phyloP scores from a whole-genome alignment of 2,113 vertebrate genomes.

The Trematomus loennbergii region DNA sequence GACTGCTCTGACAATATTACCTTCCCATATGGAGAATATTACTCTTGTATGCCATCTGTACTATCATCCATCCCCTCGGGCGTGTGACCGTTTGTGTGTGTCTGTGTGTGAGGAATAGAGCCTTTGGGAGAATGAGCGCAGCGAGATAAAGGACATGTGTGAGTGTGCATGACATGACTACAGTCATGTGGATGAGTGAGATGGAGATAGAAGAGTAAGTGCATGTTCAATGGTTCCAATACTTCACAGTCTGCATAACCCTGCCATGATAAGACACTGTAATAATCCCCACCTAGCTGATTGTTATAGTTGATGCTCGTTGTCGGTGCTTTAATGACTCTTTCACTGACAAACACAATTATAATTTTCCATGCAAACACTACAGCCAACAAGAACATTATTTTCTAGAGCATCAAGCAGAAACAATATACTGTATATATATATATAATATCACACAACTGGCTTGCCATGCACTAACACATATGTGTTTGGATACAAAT shows the following conservation, averaged over 20 bases:
- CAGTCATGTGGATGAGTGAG: constrained; percentile 43
- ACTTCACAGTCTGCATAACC: constrained; percentile 40
- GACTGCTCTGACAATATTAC: constrained; percentile 75
- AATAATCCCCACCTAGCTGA: constrained; percentile 37
- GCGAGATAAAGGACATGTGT: constrained; percentile 12
- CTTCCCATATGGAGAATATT: constrained; percentile 80
- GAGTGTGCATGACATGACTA: constrained; percentile 35
- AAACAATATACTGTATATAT: background rate
- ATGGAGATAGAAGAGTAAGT: constrained; percentile 26
- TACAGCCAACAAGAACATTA: background rate
- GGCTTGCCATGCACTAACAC: no score
- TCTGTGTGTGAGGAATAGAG: constrained; percentile 43
- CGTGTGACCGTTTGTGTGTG: constrained; percentile 48
- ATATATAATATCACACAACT: no score
- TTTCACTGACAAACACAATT: constrained; percentile 28
- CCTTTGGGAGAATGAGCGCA: constrained; percentile 61
- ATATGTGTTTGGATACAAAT: background rate
- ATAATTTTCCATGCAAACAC: constrained; percentile 7
- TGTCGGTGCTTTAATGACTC: constrained; percentile 28
- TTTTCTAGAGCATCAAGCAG: constrained; percentile 2
- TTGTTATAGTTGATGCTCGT: constrained; percentile 28
- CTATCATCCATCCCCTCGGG: constrained; percentile 73
- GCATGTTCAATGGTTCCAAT: constrained; percentile 32
- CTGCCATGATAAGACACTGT: constrained; percentile 19
- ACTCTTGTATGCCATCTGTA: constrained; percentile 80